These are phyloP conservation scores for Callocephalon fimbriatum DNA, from an alignment of 2,113 vertebrate genomes.

Conservation along the genomic window DNA sequence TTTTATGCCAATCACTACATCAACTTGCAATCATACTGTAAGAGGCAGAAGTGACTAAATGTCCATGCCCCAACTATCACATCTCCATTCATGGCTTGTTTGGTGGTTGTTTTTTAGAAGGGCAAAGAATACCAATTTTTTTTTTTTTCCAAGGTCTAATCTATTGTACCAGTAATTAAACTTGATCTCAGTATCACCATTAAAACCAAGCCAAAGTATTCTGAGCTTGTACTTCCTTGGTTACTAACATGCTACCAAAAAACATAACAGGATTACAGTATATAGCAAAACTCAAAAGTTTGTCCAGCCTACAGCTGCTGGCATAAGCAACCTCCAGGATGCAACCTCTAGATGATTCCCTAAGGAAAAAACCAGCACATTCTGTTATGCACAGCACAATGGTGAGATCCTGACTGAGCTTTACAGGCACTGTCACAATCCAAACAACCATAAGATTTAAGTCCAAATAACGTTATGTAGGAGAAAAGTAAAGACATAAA, in stretches of 20 bases:
- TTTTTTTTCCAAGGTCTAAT: not conserved
- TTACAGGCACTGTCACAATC: not conserved
- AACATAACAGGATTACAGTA: not conserved
- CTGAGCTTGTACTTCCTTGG: not conserved
- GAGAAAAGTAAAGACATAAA: not conserved
- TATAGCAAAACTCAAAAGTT: not conserved
- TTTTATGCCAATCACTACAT: not conserved
- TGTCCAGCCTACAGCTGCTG: not conserved
- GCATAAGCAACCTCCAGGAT: not conserved
- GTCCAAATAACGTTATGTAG: not conserved
- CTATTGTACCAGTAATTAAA: not conserved
- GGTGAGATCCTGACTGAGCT: not conserved
- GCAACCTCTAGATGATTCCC: not conserved
- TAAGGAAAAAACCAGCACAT: not conserved
- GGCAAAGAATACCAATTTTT: not conserved
- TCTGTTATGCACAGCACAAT: not conserved
- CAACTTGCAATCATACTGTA: not conserved
- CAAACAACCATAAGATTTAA: not conserved
- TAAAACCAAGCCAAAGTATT: not conserved
- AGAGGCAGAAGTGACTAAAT: not conserved
- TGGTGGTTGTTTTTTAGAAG: not conserved
- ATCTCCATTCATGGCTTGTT: not conserved
- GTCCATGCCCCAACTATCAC: not conserved
- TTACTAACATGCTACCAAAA: not conserved
- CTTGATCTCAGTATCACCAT: not conserved